Percentiles rank a stretch among this genome's conserved stretches.
phyloP scores from a whole-genome alignment of 2,888 invertebrate genomes.

The Spilosoma lubricipeda region DNA sequence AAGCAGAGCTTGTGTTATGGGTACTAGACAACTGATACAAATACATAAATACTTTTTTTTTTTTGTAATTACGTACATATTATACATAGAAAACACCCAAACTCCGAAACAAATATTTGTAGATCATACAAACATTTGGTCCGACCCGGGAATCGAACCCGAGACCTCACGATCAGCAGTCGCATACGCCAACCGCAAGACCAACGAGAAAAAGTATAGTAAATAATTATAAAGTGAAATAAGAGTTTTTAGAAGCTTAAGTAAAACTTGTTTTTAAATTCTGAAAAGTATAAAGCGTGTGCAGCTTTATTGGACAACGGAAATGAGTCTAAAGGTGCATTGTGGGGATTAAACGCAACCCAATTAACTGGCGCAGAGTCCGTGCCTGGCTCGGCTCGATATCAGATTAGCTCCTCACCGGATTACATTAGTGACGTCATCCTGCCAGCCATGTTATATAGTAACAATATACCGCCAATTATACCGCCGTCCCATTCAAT shows the following conservation, averaged over 20 bases:
- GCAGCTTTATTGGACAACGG: conserved; percentile 69
- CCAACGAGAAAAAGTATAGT: too few relatives aligned
- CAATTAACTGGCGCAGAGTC: conserved; percentile 78
- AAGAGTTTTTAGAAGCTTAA: conserved; percentile 2
- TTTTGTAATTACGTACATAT: too few relatives aligned
- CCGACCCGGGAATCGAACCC: too few relatives aligned
- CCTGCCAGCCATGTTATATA: conserved; percentile 53
- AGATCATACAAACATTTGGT: too few relatives aligned
- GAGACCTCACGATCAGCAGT: too few relatives aligned
- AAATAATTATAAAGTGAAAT: background rate
- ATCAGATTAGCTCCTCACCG: conserved; percentile 81
- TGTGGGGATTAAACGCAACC: conserved; percentile 81
- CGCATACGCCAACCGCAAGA: too few relatives aligned
- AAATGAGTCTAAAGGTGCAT: conserved; percentile 80
- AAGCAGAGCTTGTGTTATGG: too few relatives aligned
- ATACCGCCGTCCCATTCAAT: conserved; percentile 69
- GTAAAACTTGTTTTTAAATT: conserved; percentile 39
- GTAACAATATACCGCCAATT: conserved; percentile 70
- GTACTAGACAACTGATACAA: too few relatives aligned
- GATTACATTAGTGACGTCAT: conserved; percentile 80
- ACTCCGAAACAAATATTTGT: too few relatives aligned
- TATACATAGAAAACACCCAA: too few relatives aligned
- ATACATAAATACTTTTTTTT: too few relatives aligned
- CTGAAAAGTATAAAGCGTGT: conserved; percentile 51
- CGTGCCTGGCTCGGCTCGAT: conserved; percentile 76